Evolutionary conservation across 2,797 vertebrate species (phyloP).

Genomic region (Syncerus caffer): DNA sequence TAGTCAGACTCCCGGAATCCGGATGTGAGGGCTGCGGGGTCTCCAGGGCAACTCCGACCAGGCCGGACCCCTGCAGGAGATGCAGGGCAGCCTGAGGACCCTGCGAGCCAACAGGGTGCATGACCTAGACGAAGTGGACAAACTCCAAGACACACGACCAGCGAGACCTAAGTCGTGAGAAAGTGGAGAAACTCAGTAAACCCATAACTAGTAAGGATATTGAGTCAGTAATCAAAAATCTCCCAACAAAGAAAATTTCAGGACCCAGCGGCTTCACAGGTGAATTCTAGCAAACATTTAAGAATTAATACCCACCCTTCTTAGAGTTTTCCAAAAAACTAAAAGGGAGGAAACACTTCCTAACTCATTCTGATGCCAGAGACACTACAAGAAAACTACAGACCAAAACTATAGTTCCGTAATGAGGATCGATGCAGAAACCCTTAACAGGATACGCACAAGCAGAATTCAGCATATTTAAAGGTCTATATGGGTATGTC

Average conservation of each 20-base stretch:
- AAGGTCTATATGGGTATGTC: neutral
- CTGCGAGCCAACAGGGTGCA: neutral
- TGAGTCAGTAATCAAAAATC: neutral
- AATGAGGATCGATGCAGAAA: fast-evolving
- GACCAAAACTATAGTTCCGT: fast-evolving
- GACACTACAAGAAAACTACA: neutral
- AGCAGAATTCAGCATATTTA: neutral
- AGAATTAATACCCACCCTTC: neutral
- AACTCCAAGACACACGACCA: neutral
- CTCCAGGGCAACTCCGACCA: neutral
- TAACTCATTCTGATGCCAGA: neutral
- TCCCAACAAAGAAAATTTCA: neutral
- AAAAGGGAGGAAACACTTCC: neutral
- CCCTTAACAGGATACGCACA: too few species aligned
- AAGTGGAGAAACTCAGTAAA: neutral
- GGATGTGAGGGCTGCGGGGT: neutral
- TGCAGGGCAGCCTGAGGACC: neutral
- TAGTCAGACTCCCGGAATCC: neutral
- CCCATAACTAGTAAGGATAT: neutral
- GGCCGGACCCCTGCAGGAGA: neutral
- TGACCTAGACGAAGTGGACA: neutral
- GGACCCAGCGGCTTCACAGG: neutral
- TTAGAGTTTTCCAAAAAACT: neutral
- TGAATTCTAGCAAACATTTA: neutral
- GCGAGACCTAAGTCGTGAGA: neutral